Evolutionary conservation across 2,888 invertebrate genomes (phyloP), one percentile per base, ranked within the genome.

Genomic region (Acanthococcus lagerstroemiae): DNA sequence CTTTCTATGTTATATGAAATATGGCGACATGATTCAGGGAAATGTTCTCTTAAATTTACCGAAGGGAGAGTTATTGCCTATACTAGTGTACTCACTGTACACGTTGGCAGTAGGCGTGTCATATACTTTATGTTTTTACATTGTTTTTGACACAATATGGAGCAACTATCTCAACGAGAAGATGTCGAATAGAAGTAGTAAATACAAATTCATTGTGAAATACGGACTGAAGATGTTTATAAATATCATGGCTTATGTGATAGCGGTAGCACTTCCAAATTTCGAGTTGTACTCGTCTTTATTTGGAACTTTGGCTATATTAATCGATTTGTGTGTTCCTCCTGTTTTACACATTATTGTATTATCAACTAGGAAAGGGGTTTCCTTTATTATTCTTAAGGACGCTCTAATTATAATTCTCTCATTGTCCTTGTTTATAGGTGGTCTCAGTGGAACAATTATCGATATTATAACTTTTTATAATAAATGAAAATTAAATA

Each of bases 1-100:
- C 0, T 83, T 95, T 67, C 88, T 91, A 74, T 95, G 96, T 0
- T 96, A 92, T 77, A 77, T 95, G 52, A 85, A 86, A 70, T 95
- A 88, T 73, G 95, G 95, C 0, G 76, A 80, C 12, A 72, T 73
- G 0, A 82, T 88, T 0, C 73, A 80, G 63, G 93, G 90, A 60
- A 90, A 89, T 72, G 89, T 96, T 71, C 95, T 95, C 0, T 80
- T 94, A 3, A 92, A 92, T 76, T 78, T 96, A 67, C 86, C 88
- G 0, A 24, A 21, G 3, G 24, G 44, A 7, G 21, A 52, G 3
- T 17, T 24, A 0, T 6, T 54, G 5, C 44, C 63, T 0, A 12
- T 63, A 44, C 12, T 63, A 1, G 50, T 52, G 12, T 27, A 30
- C 27, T 6, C 19, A 4, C 22, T 37, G 37, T 52, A 63, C n/a